phyloP scores from a whole-genome alignment of 2,797 vertebrate genomes.

The Acanthis flammea region DNA sequence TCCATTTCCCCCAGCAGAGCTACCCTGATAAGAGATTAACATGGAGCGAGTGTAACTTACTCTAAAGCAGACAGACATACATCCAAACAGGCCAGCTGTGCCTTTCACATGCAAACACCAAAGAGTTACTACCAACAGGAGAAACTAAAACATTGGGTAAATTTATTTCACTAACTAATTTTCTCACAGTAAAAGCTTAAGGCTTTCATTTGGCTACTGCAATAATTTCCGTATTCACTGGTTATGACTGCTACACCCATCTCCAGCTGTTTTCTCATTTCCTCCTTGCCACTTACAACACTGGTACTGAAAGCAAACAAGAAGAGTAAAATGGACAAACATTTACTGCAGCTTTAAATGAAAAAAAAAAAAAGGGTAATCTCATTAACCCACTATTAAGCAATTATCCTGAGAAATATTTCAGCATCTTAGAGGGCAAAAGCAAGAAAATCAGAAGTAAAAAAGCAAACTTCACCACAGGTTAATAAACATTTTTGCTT shows the following conservation, averaged over 20 bases:
- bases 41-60: accelerated
- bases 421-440: neutral
- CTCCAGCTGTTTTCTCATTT: neutral
- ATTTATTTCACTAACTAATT: neutral
- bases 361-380: neutral
- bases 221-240: neutral
- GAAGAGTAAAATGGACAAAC: neutral
- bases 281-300: neutral
- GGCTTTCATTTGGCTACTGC: neutral
- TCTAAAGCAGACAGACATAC: neutral
- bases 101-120: neutral
- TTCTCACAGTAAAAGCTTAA: neutral
- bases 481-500: neutral
- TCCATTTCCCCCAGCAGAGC: neutral
- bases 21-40: neutral
- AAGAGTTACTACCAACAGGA: neutral
- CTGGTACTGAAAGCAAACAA: neutral
- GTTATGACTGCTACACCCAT: neutral
- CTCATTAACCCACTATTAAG: neutral
- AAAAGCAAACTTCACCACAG: neutral
- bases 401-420: neutral
- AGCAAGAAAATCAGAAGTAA: neutral
- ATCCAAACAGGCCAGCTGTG: neutral
- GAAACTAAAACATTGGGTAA: neutral
- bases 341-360: neutral